Evolutionary conservation across 2,888 invertebrate genomes (phyloP).

Genomic region (Lepidocyrtoides sp.): DNA sequence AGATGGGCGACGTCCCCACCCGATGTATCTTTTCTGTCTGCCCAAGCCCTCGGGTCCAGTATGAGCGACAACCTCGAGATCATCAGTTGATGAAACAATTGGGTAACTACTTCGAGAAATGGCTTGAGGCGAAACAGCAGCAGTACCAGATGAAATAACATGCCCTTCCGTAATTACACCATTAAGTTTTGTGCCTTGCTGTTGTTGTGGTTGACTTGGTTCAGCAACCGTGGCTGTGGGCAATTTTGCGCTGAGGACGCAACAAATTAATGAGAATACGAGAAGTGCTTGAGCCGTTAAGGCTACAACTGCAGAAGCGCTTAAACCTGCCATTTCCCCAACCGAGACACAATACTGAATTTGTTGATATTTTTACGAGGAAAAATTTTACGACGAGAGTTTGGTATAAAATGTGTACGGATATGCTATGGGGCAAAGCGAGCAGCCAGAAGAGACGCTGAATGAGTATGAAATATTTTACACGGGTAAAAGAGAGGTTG

Average conservation of each 20-base stretch:
- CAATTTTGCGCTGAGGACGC: conserved; percentile 57
- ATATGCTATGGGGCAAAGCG: conserved; percentile 30
- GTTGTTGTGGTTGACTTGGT: conserved; percentile 23
- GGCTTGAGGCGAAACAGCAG: not conserved
- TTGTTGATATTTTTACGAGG: too few relatives aligned
- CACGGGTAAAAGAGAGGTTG: not conserved
- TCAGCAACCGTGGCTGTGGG: conserved; percentile 14
- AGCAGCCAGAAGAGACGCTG: not conserved
- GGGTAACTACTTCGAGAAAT: conserved; percentile 40
- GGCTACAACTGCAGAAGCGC: conserved; percentile 21
- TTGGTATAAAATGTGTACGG: not conserved
- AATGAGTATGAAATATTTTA: not conserved
- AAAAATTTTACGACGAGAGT: not conserved
- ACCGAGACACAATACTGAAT: too few relatives aligned
- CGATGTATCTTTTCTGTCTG: conserved; percentile 77
- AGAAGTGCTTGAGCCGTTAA: conserved; percentile 61
- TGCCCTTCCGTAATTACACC: conserved; percentile 6
- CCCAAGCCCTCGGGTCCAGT: conserved; percentile 53
- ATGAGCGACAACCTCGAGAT: conserved; percentile 70
- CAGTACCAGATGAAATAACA: conserved; percentile 10
- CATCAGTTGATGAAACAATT: conserved; percentile 54
- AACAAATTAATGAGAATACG: conserved; percentile 46
- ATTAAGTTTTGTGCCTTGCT: conserved; percentile 38
- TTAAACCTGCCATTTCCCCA: conserved; percentile 67
- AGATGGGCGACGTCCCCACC: conserved; percentile 79